These are phyloP conservation scores for Hirudo medicinalis DNA, from an alignment of 1,140 invertebrate genomes.

Conservation along the genomic window DNA sequence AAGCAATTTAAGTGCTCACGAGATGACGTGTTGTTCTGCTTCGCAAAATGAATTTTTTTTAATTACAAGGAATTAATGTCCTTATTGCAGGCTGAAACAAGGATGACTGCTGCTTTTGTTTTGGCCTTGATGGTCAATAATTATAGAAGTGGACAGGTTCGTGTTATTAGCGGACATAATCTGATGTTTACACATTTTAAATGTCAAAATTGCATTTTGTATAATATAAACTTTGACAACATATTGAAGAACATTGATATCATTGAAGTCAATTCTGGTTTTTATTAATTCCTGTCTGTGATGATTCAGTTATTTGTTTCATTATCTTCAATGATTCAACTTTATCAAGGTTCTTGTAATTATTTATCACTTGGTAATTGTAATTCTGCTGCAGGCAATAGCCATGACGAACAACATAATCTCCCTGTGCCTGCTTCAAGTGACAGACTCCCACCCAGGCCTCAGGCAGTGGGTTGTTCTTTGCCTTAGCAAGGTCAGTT, in stretches of 20 bases:
- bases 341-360: too few relatives aligned
- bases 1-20: not conserved
- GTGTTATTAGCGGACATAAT: not conserved
- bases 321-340: too few relatives aligned
- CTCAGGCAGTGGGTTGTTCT: conserved; percentile 82
- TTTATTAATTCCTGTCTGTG: not conserved
- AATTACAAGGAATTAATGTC: too few relatives aligned
- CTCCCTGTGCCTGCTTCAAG: conserved; percentile 66
- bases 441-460: conserved; percentile 45
- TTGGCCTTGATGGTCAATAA: conserved; percentile 80
- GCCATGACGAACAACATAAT: conserved; percentile 72
- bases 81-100: conserved; percentile 61
- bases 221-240: not conserved
- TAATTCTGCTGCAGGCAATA: conserved; percentile 46
- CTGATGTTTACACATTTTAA: too few relatives aligned
- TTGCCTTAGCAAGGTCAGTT: conserved; percentile 57
- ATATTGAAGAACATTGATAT: not conserved
- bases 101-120: conserved; percentile 80
- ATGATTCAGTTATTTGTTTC: too few relatives aligned
- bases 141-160: conserved; percentile 62
- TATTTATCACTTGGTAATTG: not conserved
- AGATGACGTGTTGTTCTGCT: too few relatives aligned
- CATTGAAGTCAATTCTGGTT: not conserved
- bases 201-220: not conserved
- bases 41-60: too few relatives aligned